Evolutionary conservation across 2,888 invertebrate species (phyloP), one percentile per base, ranked within the genome.

Genomic region (Unio pictorum): DNA sequence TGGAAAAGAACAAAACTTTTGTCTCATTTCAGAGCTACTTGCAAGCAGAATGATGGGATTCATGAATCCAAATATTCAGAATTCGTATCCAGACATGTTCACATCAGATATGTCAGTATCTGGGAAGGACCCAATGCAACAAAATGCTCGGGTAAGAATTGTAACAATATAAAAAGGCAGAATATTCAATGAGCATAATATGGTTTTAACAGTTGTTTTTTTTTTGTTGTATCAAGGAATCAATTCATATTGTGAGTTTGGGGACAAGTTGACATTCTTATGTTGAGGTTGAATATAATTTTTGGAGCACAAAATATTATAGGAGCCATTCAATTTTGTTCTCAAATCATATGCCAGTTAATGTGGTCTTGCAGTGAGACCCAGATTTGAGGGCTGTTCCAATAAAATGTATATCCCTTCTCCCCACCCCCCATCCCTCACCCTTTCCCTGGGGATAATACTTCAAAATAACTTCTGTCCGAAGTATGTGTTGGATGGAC

Each of bases 11-110:
- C 17, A 58, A 23, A 15, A 8, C 6, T 8, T 45, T 45, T 45
- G 45, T 45, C 45, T 67, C 30, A 23, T 75, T 76, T 30, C 70
- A 83, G 83, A 83, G 68, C 67, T 77, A 62, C 66, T 75, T 30
- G 76, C 79, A 55, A 83, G 80, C 75, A 73, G 81, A 61, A 81
- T 83, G 82, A 80, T 81, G 76, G 79, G 80, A 54, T 81, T 81
- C 74, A 73, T 79, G 68, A 81, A 79, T 62, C 76, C 76, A 63
- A 77, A 79, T n/a, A 28, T 76, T 68, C 77, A 79, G 67, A 79
- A 73, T 57, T 70, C 75, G 63, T 83, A 76, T 74, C 68, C 78
- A 69, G 81, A 82, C 63, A 79, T 73, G 78, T 74, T 74, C 73
- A 54, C 75, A 71, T 45, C 45, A 45, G 45, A 45, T 45, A 11